Percentiles rank a stretch among this genome's conserved stretches.
phyloP scores from a whole-genome alignment of 2,797 vertebrate species.

The Chloroceryle amazona region DNA sequence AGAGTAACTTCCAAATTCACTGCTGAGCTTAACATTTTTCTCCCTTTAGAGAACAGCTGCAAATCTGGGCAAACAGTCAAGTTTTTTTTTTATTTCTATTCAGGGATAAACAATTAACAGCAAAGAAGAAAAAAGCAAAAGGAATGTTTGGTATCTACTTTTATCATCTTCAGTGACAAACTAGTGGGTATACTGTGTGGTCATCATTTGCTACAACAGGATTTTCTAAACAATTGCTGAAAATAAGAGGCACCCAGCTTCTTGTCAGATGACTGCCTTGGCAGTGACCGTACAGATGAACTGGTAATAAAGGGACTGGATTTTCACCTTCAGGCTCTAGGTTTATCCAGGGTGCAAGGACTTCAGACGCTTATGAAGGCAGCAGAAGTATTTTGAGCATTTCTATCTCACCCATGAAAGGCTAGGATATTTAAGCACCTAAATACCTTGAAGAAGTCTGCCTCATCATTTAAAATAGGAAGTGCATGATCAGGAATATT shows the following conservation, averaged over 20 bases:
- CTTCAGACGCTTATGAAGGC: rapidly evolving
- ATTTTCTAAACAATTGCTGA: neutral
- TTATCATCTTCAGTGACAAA: neutral
- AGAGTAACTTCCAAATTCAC: neutral
- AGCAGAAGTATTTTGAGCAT: neutral
- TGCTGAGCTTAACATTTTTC: conserved; percentile 6
- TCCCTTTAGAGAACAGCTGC: conserved; percentile 48
- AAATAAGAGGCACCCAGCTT: neutral
- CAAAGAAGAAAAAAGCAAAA: neutral
- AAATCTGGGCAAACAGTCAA: conserved; percentile 55
- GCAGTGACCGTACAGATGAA: neutral
- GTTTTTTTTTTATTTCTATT: neutral
- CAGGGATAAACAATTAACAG: conserved; percentile 15
- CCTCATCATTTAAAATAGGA: neutral
- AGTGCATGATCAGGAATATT: neutral
- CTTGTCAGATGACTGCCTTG: neutral
- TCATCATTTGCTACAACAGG: neutral
- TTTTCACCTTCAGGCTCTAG: neutral
- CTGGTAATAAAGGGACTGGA: neutral
- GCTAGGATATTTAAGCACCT: neutral
- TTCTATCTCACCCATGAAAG: neutral
- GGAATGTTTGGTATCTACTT: neutral
- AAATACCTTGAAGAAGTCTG: neutral
- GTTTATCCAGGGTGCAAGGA: neutral
- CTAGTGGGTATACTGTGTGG: neutral